Base-by-base conservation (phyloP, 1,140 invertebrate genomes). In the Euglossa dilemma region DNA sequence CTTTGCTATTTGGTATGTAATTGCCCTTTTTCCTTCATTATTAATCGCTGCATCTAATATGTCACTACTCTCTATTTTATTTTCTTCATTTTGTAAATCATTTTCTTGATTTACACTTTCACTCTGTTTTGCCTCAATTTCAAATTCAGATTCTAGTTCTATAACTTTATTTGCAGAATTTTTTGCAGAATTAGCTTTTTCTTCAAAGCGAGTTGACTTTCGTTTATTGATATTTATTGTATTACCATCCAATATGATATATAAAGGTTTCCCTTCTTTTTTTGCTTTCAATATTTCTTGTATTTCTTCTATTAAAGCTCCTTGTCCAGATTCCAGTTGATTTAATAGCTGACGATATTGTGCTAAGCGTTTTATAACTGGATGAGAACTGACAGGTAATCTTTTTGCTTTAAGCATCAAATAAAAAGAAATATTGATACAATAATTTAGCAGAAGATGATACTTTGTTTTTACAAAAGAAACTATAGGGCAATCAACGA, bases 1-100 rank as follows among this genome's bases (percentile, higher is more conserved):
- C 93, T 99, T 99, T 14, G 97, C 96, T 90, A 99, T 99, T 95
- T 98, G 95, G 92, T 98, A 98, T 25, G 97, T 99, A 86, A 99
- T 99, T 72, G 96, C 96, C 90, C 98, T 95, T 91, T 98, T 98
- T 54, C 94, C 96, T 52, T 91, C 90, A 74, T 89, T 84, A 18
- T 79, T 76, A 91, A 85, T 90, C 90, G 86, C 89, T 85, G 54
- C 90, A 91, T 93, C 92, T 90, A 52, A 0, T 70, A 86, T 85
- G 92, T 90, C 81, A 61, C 88, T 80, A 61, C 91, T 86, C 77
- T 91, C 88, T 45, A 94, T 84, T 50, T 92, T 86, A 63, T 94
- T 85, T 80, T 83, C 92, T 47, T 88, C 69, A 73, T 77, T 57
- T n/a, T 84, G 9, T 6, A 50, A 63, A 18, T 72, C 78, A n/a